Percentiles rank a stretch among this genome's conserved stretches.
phyloP scores from a whole-genome alignment of 2,113 vertebrate genomes.

The Dinomys branickii region DNA sequence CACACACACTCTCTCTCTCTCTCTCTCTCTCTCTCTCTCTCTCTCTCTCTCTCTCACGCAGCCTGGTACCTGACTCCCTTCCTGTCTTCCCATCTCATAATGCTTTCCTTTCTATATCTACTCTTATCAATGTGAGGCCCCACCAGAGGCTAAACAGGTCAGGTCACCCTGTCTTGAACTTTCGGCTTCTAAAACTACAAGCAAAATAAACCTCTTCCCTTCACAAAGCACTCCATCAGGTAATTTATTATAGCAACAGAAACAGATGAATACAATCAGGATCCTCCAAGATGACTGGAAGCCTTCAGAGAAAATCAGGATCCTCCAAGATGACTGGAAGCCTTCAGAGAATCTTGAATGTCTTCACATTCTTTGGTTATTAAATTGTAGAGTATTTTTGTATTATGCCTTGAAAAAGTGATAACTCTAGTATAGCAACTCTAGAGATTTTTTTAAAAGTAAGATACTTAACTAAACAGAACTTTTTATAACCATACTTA shows the following conservation, averaged over 20 bases:
- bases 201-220: not conserved
- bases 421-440: not conserved
- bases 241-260: not conserved
- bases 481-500: not conserved
- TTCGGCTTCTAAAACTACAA: not conserved
- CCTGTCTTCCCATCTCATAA: not conserved
- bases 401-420: conserved; percentile 4
- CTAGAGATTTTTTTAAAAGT: not conserved
- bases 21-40: too few species aligned
- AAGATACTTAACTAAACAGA: conserved; percentile 7
- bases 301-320: not conserved
- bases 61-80: not conserved
- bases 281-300: not conserved
- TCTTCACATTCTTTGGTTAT: not conserved
- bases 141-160: not conserved
- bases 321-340: not conserved
- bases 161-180: too few species aligned
- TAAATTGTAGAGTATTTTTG: not conserved
- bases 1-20: too few species aligned
- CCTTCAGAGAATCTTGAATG: not conserved
- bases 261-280: not conserved
- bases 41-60: too few species aligned
- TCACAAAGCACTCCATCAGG: not conserved
- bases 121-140: not conserved
- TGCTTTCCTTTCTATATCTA: not conserved